Conservation (phyloP, 2,888 invertebrate genomes). For the Calliopum simillimum region DNA sequence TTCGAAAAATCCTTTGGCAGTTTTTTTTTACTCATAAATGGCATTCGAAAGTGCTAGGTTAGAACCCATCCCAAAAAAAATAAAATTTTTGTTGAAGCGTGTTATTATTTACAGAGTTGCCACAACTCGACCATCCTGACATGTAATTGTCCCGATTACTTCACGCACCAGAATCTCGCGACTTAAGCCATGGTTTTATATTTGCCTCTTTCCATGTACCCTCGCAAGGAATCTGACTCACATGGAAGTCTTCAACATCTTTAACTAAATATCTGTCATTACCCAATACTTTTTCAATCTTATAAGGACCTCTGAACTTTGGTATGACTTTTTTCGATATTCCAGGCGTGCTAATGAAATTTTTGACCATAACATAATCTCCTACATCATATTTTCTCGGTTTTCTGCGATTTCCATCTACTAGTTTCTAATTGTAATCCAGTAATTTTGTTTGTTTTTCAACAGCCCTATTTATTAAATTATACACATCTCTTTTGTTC, state of each 20-base stretch:
- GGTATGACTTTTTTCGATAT: conserved; percentile 29
- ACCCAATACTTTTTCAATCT: conserved; percentile 17
- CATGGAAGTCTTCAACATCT: conserved; percentile 38
- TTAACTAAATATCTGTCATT: conserved; percentile 34
- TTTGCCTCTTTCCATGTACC: conserved; percentile 34
- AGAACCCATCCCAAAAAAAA: too few species aligned
- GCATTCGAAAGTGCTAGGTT: too few species aligned
- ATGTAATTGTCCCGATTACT: conserved; percentile 37
- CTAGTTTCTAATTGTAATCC: conserved; percentile 25
- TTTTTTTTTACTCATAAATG: too few species aligned
- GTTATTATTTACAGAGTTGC: conserved; percentile 19
- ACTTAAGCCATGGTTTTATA: conserved; percentile 19
- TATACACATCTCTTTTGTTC: conserved; percentile 9
- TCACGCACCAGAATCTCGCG: too few species aligned
- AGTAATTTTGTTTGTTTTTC: conserved; percentile 23
- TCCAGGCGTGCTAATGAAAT: conserved; percentile 30
- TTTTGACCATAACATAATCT: conserved; percentile 34
- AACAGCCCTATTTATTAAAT: conserved; percentile 12
- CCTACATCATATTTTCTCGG: conserved; percentile 24
- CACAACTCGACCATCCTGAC: conserved; percentile 36
- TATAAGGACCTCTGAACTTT: conserved; percentile 33
- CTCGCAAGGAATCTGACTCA: conserved; percentile 38
- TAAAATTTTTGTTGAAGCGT: too few species aligned
- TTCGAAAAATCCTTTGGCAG: too few species aligned
- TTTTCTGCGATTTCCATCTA: conserved; percentile 20